Evolutionary conservation across 2,113 vertebrate genomes (phyloP).

Genomic region (Tor tambroides): DNA sequence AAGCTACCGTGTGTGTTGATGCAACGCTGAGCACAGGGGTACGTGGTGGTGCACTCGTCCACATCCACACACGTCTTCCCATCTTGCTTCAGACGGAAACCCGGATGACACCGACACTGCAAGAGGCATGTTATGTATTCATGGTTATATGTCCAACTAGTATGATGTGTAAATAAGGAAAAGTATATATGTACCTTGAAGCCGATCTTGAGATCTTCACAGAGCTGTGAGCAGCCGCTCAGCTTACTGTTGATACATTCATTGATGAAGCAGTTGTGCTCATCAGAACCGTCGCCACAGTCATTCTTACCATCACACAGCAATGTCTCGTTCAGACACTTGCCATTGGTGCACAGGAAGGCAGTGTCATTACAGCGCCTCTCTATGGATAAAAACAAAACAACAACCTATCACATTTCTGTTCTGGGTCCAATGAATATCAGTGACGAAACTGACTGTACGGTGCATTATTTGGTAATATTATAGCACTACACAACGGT

Average conservation of each 20-base stretch:
- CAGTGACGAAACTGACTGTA: background rate
- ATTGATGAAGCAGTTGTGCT: constrained; percentile 93
- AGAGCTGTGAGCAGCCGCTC: constrained; percentile 95
- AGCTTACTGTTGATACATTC: constrained; percentile 92
- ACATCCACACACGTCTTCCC: constrained; percentile 91
- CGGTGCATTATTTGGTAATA: too few relatives aligned
- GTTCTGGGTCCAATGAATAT: background rate
- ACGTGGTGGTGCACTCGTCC: constrained; percentile 91
- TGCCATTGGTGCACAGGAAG: constrained; percentile 86
- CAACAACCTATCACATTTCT: background rate
- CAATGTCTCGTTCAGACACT: constrained; percentile 86
- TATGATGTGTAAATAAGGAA: background rate
- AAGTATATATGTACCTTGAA: constrained; percentile 81
- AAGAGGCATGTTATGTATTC: constrained; percentile 21
- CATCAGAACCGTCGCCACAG: constrained; percentile 88
- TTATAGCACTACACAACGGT: too few relatives aligned
- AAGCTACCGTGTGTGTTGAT: constrained; percentile 94
- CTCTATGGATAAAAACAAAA: constrained; percentile 73
- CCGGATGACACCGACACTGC: constrained; percentile 92
- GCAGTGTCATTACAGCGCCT: constrained; percentile 90
- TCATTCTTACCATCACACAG: constrained; percentile 90
- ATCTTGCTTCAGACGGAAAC: constrained; percentile 92
- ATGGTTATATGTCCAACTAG: background rate
- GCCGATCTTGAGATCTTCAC: constrained; percentile 93
- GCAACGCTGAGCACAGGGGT: constrained; percentile 94